These are phyloP conservation scores for Dendrocopos noguchii DNA, from an alignment of 2,113 vertebrate species.

Conservation along the genomic window DNA sequence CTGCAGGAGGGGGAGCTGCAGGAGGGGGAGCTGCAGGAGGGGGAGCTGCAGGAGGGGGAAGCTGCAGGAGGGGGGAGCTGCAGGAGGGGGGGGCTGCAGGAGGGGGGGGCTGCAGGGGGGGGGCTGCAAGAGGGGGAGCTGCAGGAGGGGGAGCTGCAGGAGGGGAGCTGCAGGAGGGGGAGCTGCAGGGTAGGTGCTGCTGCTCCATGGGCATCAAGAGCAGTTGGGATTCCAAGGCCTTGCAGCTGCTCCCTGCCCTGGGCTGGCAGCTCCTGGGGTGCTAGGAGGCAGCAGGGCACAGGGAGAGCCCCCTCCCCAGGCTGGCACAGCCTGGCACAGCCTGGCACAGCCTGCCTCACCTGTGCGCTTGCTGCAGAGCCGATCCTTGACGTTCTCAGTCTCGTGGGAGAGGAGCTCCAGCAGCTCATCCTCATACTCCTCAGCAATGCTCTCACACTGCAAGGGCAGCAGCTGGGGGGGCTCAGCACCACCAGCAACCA, in stretches of 20 bases:
- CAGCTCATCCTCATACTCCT: slow-evolving; percentile 94
- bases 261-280: neutral
- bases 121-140: too few species aligned
- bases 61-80: too few species aligned
- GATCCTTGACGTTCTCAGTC: slow-evolving; percentile 92
- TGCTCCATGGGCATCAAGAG: too few species aligned
- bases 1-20: too few species aligned
- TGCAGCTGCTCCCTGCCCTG: neutral
- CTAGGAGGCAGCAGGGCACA: rapidly evolving
- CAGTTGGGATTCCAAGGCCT: rapidly evolving
- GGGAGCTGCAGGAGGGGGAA: too few species aligned
- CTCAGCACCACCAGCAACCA: neutral
- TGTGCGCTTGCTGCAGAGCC: slow-evolving; percentile 94
- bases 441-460: slow-evolving; percentile 94
- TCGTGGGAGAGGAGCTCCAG: slow-evolving; percentile 94
- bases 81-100: too few species aligned
- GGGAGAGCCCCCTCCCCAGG: neutral
- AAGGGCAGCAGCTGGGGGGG: rapidly evolving
- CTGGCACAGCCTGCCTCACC: slow-evolving; percentile 71
- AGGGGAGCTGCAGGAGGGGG: rapidly evolving
- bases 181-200: too few species aligned
- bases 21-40: too few species aligned
- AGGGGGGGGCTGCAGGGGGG: too few species aligned
- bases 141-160: too few species aligned
- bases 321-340: neutral